Conservation (phyloP, 2,888 invertebrate genomes). For the Fragum fragum region DNA sequence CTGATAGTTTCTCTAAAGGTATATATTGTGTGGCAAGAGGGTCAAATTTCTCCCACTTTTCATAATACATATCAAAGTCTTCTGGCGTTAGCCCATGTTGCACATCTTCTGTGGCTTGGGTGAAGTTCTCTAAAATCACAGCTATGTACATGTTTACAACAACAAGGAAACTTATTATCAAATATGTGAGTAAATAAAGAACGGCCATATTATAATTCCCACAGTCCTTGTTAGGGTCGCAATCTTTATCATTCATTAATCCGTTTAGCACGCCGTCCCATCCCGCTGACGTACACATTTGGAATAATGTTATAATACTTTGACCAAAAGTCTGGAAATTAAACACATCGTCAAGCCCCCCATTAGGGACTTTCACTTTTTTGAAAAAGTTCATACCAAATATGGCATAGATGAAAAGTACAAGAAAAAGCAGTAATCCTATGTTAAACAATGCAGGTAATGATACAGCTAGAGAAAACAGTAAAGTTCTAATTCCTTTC, state of each 20-base stretch:
- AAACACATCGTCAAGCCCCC: conserved; percentile 97
- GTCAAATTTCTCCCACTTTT: conserved; percentile 99
- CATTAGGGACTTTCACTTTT: conserved; percentile 93
- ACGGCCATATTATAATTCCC: conserved; percentile 97
- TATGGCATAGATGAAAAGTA: conserved; percentile 99
- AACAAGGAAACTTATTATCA: conserved; percentile 99
- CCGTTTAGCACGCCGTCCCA: conserved; percentile 98
- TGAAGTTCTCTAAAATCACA: conserved; percentile 99
- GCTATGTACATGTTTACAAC: conserved; percentile 99
- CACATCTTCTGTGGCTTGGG: conserved; percentile 99
- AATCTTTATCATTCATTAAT: conserved; percentile 89
- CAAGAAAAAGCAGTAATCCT: conserved; percentile 98
- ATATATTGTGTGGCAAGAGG: conserved; percentile 99
- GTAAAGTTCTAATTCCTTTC: conserved; percentile 98
- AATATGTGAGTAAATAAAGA: conserved; percentile 97
- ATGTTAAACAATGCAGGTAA: conserved; percentile 99
- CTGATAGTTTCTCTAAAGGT: conserved; percentile 96
- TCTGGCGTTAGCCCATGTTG: conserved; percentile 94
- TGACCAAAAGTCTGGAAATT: conserved; percentile 99
- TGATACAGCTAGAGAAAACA: conserved; percentile 99
- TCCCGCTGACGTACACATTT: conserved; percentile 91
- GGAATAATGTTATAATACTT: conserved; percentile 98
- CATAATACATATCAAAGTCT: conserved; percentile 99
- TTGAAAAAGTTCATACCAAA: conserved; percentile 99
- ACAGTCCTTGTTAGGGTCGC: conserved; percentile 88